Evolutionary conservation across 23 tunicate genomes (phyloP).

Genomic region (Trididemnum nubilum): DNA sequence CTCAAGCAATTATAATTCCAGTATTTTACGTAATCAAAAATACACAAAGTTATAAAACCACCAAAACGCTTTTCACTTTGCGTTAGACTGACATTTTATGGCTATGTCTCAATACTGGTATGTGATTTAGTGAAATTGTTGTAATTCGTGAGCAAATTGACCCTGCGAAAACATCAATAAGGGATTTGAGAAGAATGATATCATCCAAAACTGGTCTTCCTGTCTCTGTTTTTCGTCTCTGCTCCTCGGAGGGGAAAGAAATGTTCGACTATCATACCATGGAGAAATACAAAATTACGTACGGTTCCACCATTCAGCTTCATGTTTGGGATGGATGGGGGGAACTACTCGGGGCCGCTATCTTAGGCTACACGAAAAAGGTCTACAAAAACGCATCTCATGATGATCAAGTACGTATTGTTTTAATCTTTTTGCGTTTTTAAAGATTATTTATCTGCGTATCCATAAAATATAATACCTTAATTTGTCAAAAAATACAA

Average conservation of each 20-base stretch:
- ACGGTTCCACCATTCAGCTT: conserved; percentile 49
- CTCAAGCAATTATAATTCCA: too few relatives aligned
- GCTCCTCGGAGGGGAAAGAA: conserved; percentile 65
- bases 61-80: too few relatives aligned
- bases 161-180: conserved; percentile 53
- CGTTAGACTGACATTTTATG: too few relatives aligned
- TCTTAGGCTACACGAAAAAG: conserved; percentile 72
- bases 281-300: conserved; percentile 49
- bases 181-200: conserved; percentile 43
- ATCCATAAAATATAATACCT: too few relatives aligned
- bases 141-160: conserved; percentile 76
- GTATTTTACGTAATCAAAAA: too few relatives aligned
- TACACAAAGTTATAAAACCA: too few relatives aligned
- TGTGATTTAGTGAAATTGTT: conserved; percentile 70
- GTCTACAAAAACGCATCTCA: conserved; percentile 59
- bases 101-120: too few relatives aligned
- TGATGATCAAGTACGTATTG: conserved; percentile 67
- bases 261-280: conserved; percentile 57
- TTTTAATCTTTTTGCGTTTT: too few relatives aligned
- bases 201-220: conserved; percentile 70
- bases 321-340: conserved; percentile 95
- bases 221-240: conserved; percentile 71
- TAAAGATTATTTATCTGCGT: too few relatives aligned
- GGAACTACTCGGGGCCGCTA: conserved; percentile 64
- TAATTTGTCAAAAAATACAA: too few relatives aligned